Base-by-base conservation (phyloP, 2,797 vertebrate genomes). In the Erpetoichthys calabaricus region DNA sequence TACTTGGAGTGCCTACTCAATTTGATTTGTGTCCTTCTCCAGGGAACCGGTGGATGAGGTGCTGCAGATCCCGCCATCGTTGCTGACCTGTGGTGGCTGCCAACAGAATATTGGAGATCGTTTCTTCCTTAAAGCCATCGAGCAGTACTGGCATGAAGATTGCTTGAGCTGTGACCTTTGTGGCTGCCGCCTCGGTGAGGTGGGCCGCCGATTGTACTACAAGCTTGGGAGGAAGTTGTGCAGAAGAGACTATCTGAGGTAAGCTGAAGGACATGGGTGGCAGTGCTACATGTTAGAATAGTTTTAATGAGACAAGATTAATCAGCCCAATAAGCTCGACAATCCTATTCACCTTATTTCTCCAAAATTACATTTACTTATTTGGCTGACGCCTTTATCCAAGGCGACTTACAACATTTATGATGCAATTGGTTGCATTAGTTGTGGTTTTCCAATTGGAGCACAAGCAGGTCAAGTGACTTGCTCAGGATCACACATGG, bases 141-240 rank as follows among this genome's bases (percentile, higher is more conserved):
- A 99, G 65, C 94, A 96, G 78, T 99, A 98, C 83, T 99, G 96
- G 96, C 96, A 99, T 0, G 96, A 99, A 68, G 96, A 99, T 80
- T 99, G 96, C 63, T 87, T 99, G 65, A 99, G 94, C 86, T 98
- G 96, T 4, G 96, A 99, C 78, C 85, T 99, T 56, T 99, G 96
- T 0, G 94, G 95, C 50, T 99, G 96, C 64, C 77, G 96, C 9
- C 86, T 99, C 3, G 96, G 96, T 0, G 95, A 99, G 67, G 95
- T 98, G 64, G 96, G 96, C 10, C 82, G 95, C 6, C 80, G 96
- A 44, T 75, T 99, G 56, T 99, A 99, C 73, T 99, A 92, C 81
- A 99, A 99, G 67, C 84, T 99, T 69, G 96, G 96, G 63, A 84
- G 96, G 57, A 99, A 98, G 66, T 71, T 99, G 55, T 99, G 96